Evolutionary conservation across 2,797 vertebrate species (phyloP).

Genomic region (Sparus aurata): DNA sequence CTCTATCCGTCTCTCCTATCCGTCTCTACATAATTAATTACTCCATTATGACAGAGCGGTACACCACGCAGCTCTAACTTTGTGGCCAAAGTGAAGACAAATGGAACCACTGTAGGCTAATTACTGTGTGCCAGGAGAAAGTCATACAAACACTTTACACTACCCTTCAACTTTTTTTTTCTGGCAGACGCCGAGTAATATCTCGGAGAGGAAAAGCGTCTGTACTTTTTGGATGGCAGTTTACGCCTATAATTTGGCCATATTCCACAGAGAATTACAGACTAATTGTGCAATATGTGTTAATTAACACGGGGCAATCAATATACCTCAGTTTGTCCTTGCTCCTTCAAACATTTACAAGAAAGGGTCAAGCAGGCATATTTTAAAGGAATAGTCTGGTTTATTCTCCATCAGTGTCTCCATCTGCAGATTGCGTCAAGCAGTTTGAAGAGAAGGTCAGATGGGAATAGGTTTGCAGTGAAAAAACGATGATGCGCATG

Average conservation of each 20-base stretch:
- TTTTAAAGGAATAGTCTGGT: background rate
- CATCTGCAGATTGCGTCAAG: constrained; percentile 3
- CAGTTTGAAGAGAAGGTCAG: constrained; percentile 29
- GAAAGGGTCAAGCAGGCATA: background rate
- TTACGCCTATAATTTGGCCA: constrained; percentile 42
- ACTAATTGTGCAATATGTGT: constrained; percentile 9
- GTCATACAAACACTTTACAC: constrained; percentile 57
- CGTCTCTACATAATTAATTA: constrained; percentile 66
- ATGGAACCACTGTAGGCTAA: constrained; percentile 63
- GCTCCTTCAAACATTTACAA: background rate
- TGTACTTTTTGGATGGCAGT: constrained; percentile 16
- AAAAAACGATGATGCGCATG: background rate
- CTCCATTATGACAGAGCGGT: constrained; percentile 62
- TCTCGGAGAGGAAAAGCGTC: constrained; percentile 26
- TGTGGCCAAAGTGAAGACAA: constrained; percentile 62
- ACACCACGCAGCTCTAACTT: constrained; percentile 41
- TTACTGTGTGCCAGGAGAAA: constrained; percentile 51
- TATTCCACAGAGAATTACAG: constrained; percentile 27
- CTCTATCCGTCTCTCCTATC: background rate
- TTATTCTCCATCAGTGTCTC: constrained; percentile 17
- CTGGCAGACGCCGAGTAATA: constrained; percentile 44
- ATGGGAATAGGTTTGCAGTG: background rate
- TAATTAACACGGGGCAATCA: constrained; percentile 20
- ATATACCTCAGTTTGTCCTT: constrained; percentile 13
- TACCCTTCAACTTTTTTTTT: constrained; percentile 49